These are phyloP conservation scores for Otolemur crassicaudatus DNA, from an alignment of 2,797 vertebrate genomes.

Conservation along the genomic window DNA sequence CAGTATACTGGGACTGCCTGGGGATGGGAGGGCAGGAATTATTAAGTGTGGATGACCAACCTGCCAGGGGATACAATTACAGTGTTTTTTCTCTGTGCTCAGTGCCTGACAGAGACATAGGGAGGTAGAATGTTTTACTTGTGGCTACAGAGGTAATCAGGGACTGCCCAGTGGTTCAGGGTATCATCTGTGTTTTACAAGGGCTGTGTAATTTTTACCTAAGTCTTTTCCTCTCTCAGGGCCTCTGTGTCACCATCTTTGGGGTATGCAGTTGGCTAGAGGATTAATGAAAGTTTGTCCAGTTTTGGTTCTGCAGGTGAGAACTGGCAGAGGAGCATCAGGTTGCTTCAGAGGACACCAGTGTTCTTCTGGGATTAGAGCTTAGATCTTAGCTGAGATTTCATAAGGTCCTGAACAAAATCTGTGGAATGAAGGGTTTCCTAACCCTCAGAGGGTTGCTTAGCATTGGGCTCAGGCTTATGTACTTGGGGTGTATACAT, in stretches of 20 bases:
- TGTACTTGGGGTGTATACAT: neutral
- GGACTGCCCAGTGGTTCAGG: slow-evolving; percentile 19
- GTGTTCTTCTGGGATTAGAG: neutral
- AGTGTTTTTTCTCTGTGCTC: neutral
- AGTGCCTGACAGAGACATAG: neutral
- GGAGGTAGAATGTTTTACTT: slow-evolving; percentile 36
- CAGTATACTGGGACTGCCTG: neutral
- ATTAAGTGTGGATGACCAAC: slow-evolving; percentile 39
- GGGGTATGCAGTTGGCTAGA: neutral
- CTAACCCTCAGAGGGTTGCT: neutral
- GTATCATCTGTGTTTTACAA: slow-evolving; percentile 18
- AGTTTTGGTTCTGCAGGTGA: slow-evolving; percentile 50
- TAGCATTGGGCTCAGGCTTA: neutral
- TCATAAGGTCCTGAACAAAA: neutral
- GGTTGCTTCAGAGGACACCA: neutral
- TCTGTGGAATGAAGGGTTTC: neutral
- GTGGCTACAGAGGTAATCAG: slow-evolving; percentile 19
- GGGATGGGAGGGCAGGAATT: slow-evolving; percentile 23
- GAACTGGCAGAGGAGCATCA: neutral
- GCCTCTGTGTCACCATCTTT: neutral
- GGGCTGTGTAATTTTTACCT: slow-evolving; percentile 31
- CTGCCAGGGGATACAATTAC: neutral
- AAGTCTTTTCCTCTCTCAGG: neutral
- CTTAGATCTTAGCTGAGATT: neutral
- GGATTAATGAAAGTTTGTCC: slow-evolving; percentile 15